Percentiles rank a stretch among this genome's conserved stretches.
These are phyloP conservation scores for Thumatha senex DNA, from an alignment of 2,888 invertebrate genomes.

Conservation along the genomic window DNA sequence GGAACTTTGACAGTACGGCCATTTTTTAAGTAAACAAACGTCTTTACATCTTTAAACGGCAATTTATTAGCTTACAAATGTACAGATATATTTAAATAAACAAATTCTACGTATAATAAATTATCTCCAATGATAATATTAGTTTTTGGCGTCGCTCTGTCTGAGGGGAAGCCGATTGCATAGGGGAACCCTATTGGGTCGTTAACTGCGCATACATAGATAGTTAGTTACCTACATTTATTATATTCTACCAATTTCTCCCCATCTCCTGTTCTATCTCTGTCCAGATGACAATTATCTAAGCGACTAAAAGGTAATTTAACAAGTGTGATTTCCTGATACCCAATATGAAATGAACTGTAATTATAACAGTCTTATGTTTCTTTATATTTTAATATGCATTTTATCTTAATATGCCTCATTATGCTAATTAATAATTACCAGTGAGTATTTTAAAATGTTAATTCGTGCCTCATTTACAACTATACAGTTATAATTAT, in stretches of 20 bases:
- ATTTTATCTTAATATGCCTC: too few relatives aligned
- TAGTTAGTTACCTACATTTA: constrained; percentile 59
- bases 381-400: too few relatives aligned
- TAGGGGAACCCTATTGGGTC: constrained; percentile 61
- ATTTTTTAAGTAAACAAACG: constrained; percentile 26
- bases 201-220: constrained; percentile 68
- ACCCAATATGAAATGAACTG: neutral
- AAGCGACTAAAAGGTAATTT: constrained; percentile 45
- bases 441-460: too few relatives aligned
- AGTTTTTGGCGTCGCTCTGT: constrained; percentile 66
- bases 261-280: constrained; percentile 72
- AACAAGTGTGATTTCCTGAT: constrained; percentile 12
- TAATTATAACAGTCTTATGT: neutral
- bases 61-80: constrained; percentile 24
- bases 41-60: constrained; percentile 25
- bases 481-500: too few relatives aligned
- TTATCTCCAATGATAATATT: constrained; percentile 52
- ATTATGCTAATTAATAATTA: too few relatives aligned
- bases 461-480: too few relatives aligned
- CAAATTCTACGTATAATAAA: constrained; percentile 29
- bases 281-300: constrained; percentile 62
- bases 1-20: constrained; percentile 27
- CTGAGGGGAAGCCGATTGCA: constrained; percentile 67
- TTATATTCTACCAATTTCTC: constrained; percentile 81
- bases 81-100: constrained; percentile 34